Evolutionary conservation across 2,888 invertebrate genomes (phyloP).

Genomic region (Barypeithes pellucidus): DNA sequence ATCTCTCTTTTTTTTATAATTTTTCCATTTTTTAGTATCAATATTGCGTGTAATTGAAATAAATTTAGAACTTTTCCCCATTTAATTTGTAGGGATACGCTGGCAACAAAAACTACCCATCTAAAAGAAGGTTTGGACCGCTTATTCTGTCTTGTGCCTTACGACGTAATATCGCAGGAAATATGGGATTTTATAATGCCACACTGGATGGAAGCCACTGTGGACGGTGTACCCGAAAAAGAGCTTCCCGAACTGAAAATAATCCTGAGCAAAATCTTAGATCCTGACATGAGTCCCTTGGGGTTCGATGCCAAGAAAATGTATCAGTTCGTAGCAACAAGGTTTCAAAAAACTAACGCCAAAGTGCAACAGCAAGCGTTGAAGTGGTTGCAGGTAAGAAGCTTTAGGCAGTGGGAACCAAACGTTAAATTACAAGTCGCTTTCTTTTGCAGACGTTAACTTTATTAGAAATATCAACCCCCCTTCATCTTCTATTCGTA

Average conservation of each 20-base stretch:
- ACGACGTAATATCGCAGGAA: conserved; percentile 96
- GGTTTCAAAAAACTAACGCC: conserved; percentile 86
- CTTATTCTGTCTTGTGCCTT: conserved; percentile 96
- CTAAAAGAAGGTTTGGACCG: conserved; percentile 96
- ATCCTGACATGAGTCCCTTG: conserved; percentile 95
- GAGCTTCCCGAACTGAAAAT: conserved; percentile 89
- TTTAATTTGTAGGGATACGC: conserved; percentile 79
- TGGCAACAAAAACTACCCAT: conserved; percentile 90
- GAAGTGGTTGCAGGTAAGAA: conserved; percentile 87
- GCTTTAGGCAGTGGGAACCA: neutral
- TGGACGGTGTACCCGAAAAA: conserved; percentile 91
- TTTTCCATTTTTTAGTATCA: no score
- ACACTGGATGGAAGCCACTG: conserved; percentile 98
- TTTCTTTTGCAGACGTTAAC: conserved; percentile 81
- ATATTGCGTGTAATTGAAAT: no score
- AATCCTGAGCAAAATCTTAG: conserved; percentile 92
- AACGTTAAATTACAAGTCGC: neutral
- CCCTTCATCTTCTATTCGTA: conserved; percentile 88
- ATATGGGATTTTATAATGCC: conserved; percentile 99
- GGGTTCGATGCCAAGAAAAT: conserved; percentile 96
- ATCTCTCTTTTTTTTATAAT: no score
- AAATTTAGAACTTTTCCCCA: no score
- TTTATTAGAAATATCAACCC: conserved; percentile 91
- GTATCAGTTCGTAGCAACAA: conserved; percentile 93
- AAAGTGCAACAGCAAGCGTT: conserved; percentile 91